These are phyloP conservation scores for Muraenolepis orangiensis DNA, from an alignment of 2,797 vertebrate species.

Conservation along the genomic window DNA sequence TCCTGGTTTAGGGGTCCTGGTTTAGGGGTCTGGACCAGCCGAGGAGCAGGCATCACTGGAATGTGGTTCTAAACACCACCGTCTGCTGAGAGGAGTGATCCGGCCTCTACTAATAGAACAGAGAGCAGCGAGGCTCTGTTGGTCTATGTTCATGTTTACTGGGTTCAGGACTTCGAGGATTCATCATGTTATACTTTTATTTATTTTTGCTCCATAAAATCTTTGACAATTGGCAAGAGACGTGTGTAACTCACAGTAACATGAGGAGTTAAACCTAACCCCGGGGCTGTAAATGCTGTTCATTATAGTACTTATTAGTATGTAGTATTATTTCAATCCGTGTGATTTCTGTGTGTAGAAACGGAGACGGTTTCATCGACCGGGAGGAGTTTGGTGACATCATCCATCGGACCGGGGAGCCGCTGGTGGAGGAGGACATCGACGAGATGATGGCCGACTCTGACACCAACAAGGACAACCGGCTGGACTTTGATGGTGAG, in stretches of 20 bases:
- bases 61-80: neutral
- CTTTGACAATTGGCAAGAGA: too few species aligned
- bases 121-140: neutral
- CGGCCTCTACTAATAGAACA: neutral
- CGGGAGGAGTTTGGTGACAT: conserved; percentile 76
- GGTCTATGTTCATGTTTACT: neutral
- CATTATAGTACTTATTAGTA: neutral
- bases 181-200: too few species aligned
- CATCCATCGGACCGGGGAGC: conserved; percentile 67
- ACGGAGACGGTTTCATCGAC: conserved; percentile 77
- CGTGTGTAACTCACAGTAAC: too few species aligned
- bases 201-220: too few species aligned
- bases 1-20: too few species aligned
- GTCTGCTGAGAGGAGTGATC: too few species aligned
- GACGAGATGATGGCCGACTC: conserved; percentile 76
- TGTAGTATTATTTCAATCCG: neutral
- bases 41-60: neutral
- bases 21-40: too few species aligned
- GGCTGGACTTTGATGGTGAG: conserved; percentile 80
- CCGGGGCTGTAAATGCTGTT: neutral
- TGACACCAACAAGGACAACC: conserved; percentile 78
- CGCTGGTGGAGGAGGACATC: conserved; percentile 71
- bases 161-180: too few species aligned
- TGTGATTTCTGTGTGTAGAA: conserved; percentile 49
- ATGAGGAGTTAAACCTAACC: too few species aligned